A percentile compares a stretch with the other conserved stretches of the same genome.
Conservation (phyloP, 2,888 invertebrate species). For the Lydus trimaculatus region DNA sequence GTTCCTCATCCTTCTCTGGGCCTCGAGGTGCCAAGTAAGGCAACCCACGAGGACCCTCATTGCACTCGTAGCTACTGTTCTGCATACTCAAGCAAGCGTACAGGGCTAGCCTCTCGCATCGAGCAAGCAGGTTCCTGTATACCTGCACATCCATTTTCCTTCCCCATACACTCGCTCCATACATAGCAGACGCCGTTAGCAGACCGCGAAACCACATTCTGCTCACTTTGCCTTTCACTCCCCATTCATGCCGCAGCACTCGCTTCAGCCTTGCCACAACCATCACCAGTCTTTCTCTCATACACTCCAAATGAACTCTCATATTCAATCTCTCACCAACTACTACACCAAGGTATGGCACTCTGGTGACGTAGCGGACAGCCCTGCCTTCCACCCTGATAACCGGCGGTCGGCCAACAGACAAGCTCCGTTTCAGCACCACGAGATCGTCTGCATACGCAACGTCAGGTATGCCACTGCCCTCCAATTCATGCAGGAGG, state of each 20-base stretch:
- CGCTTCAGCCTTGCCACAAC: not conserved
- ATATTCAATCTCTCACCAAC: not conserved
- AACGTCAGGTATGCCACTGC: not conserved
- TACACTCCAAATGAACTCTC: not conserved
- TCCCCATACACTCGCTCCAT: not conserved
- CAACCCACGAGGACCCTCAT: too few species aligned
- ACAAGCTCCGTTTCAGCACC: conserved; percentile 11
- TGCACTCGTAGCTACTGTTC: too few species aligned
- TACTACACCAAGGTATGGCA: not conserved
- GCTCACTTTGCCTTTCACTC: too few species aligned
- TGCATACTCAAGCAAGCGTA: too few species aligned
- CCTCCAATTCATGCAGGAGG: not conserved
- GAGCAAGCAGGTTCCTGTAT: not conserved
- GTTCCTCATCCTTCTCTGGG: too few species aligned
- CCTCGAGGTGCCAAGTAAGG: too few species aligned
- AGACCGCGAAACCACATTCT: not conserved
- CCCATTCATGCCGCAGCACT: not conserved
- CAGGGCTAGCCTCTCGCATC: not conserved
- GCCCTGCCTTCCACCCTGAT: not conserved
- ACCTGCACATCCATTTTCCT: not conserved
- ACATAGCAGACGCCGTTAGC: not conserved
- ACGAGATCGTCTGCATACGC: not conserved
- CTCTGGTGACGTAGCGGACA: not conserved
- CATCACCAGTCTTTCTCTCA: not conserved
- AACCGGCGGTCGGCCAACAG: not conserved